Conservation (phyloP, 2,797 vertebrate species). For the Epinephelus coioides region DNA sequence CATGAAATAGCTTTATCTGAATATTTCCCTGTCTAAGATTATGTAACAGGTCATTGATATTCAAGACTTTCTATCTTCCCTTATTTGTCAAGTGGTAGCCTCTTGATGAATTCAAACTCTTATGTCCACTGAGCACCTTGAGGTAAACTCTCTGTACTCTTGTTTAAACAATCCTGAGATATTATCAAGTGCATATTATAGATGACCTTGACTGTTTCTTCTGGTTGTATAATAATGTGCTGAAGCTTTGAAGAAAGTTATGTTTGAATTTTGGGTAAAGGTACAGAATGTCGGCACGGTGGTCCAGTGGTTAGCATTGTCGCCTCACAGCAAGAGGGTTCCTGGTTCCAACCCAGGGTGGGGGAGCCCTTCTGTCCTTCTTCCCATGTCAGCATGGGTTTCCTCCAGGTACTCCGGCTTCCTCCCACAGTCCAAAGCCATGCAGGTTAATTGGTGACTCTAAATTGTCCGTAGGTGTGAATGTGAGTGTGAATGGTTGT, state of each 20-base stretch:
- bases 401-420: too few species aligned
- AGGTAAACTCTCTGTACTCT: slow-evolving; percentile 15
- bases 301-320: too few species aligned
- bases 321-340: too few species aligned
- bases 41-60: slow-evolving; percentile 33
- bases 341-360: too few species aligned
- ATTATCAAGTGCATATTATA: neutral
- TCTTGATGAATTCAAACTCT: slow-evolving; percentile 10
- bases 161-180: slow-evolving; percentile 1
- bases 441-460: too few species aligned
- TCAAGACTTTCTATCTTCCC: slow-evolving; percentile 11
- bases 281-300: neutral
- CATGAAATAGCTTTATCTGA: slow-evolving; percentile 32
- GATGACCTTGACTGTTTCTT: slow-evolving; percentile 14
- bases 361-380: too few species aligned
- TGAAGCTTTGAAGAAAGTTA: neutral
- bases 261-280: neutral
- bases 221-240: neutral
- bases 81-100: neutral
- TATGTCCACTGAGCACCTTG: neutral
- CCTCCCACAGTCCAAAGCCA: too few species aligned
- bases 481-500: too few species aligned
- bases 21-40: slow-evolving; percentile 24
- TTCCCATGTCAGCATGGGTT: too few species aligned
- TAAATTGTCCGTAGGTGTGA: too few species aligned